Evolutionary conservation across 2,113 vertebrate species (phyloP), one percentile per base, ranked within the genome.

Genomic region (Canis aureus): DNA sequence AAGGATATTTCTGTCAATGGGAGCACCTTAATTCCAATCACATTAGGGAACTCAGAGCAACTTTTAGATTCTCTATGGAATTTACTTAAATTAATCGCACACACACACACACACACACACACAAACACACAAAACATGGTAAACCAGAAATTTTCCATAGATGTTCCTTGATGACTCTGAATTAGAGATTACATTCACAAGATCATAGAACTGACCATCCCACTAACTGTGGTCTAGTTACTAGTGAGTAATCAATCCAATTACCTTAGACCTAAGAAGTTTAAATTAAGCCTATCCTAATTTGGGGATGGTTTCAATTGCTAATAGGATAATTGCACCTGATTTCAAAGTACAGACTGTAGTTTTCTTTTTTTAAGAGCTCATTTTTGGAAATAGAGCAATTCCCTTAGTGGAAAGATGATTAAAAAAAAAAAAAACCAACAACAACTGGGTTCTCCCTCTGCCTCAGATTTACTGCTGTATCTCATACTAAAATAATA

Each of bases 281-380:
- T 91, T 91, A 94, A 95, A 95, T 91, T 79, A 94, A 93, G 93
- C 64, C 53, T 97, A 53, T 93, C 59, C 59, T 95, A 80, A 92
- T 71, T 69, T 91, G 43, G 43, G 60, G 51, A 97, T 43, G 71
- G 69, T 93, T 97, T 97, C 55, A 94, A 85, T 88, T 94, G 89
- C 91, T 96, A 95, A 97, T 76, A 88, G 66, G 57, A 93, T 95
- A 93, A 91, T 71, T 98, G 64, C 43, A 91, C 86, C 71, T 89
- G 81, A 94, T 95, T 97, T 94, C 78, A 91, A 96, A 95, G 60
- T 76, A 90, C 29, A 94, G 32, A 15, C 69, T 96, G 29, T 32
- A 78, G 55, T 51, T 92, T 93, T 93, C 20, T 67, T 83, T 93
- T 79, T 23, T 35, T 22, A 49, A 83, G 51, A 91, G 88, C 19